Evolutionary conservation across 2,888 invertebrate species (phyloP).

Genomic region (Pachymerium ferrugineum): DNA sequence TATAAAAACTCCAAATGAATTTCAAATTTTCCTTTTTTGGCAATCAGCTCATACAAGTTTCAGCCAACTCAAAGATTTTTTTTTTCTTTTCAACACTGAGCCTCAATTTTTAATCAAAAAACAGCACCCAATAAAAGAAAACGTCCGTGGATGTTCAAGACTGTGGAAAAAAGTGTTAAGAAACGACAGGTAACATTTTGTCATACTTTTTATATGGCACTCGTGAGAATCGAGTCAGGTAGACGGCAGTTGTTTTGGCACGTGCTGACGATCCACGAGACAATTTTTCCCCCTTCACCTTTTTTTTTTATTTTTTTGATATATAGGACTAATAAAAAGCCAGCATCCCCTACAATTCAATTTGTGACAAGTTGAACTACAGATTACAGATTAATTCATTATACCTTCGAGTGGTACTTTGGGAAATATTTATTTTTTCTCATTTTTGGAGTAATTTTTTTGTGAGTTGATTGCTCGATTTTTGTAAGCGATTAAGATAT

Average conservation of each 20-base stretch:
- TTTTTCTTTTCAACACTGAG: no score
- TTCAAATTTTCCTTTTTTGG: no score
- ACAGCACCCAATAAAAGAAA: background rate
- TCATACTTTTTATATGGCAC: slow-evolving; percentile 13
- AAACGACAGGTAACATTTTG: background rate
- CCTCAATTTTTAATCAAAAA: background rate
- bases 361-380: no score
- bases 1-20: no score
- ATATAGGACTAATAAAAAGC: background rate
- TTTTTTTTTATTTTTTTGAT: background rate
- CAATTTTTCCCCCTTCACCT: background rate
- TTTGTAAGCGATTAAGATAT: no score
- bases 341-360: background rate
- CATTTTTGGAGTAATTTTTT: no score
- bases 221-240: background rate
- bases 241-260: background rate
- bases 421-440: no score
- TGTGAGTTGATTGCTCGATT: no score
- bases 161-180: background rate
- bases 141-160: background rate
- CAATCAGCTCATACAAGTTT: no score
- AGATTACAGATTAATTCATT: no score
- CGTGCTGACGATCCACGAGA: background rate
- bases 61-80: no score
- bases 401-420: no score